Evolutionary conservation across 2,113 vertebrate species (phyloP), one percentile per base, ranked within the genome.

Genomic region (Tonatia bakeri): DNA sequence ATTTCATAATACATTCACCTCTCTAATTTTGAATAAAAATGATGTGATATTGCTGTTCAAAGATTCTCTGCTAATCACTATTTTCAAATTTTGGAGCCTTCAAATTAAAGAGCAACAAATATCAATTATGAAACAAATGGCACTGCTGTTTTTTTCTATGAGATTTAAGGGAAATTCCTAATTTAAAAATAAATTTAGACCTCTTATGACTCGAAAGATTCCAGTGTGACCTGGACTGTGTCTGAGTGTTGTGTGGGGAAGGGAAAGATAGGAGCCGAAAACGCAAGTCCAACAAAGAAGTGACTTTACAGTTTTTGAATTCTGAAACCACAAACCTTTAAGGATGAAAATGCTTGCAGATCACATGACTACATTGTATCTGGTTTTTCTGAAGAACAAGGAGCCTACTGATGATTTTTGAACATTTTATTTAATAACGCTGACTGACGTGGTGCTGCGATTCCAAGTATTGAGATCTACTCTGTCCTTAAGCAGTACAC

Each of bases 101-200:
- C 79, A 89, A 65, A 64, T 76, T 91, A 86, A 92, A 81, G 22
- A 84, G 47, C 56, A 65, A 61, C 19, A 59, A 24, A 24, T 12
- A 91, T 7, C 40, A 88, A 75, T 54, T 67, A 40, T 56, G 45
- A 91, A 87, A 50, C 8, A 91, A 87, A 61, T 19, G 33, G 19
- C 47, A 13, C 7, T 69, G 4, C 17, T 75, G 9, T 82, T 28
- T 82, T 28, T 65, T 73, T 95, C 59, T 43, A 61, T 3, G 4
- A 52, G 8, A 1, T 61, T 81, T 83, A 82, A n/a, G 14, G 56
- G 81, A 75, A 72, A 80, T 20, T n/a, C 20, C 87, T 87, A 86
- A 85, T 84, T 91, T 75, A 52, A 87, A 91, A 91, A 61, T 83
- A 87, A 95, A 93, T 1, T 64, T 87, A 73, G 79, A 38, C 12